Evolutionary conservation across 1,140 invertebrate genomes (phyloP), one percentile per base, ranked within the genome.

Genomic region (Drosophila truncata): DNA sequence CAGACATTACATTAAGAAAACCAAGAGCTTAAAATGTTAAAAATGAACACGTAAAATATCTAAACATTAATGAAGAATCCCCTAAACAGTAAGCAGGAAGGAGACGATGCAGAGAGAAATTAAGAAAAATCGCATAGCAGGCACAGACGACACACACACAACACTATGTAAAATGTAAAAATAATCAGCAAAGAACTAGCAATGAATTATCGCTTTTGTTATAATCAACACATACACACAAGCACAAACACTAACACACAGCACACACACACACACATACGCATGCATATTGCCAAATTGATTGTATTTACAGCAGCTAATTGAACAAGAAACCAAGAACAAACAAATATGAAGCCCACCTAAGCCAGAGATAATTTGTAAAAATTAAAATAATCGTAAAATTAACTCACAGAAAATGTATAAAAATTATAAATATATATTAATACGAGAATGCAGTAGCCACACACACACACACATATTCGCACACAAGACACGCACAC

Each of bases 301-400:
- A 72, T 72, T 72, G 69, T 80, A 80, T 84, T 80, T 87, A 71
- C 66, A 88, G 65, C 80, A 84, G 76, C 79, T 55, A 80, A 67
- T 78, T 64, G 54, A 80, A 77, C 35, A 65, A 50, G 39, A 69
- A 81, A 57, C 37, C 65, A 80, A 75, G 54, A 85, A 85, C 82
- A 85, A 88, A 88, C 80, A 91, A 88, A 90, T 82, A 86, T 83
- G 60, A 90, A 91, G 87, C 86, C 86, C 86, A 91, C 86, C 86
- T 86, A 91, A 82, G 86, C 79, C 82, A 86, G 60, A 72, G 44
- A 65, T 83, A 86, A 91, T 78, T 86, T 86, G 73, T 91, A 91
- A 61, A 71, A 76, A 72, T 72, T 72, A 60, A 78, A 82, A 81
- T 78, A 86, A 85, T 74, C 80, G 64, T 71, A 86, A 63, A 72